Conservation (phyloP, 2,888 invertebrate genomes). For the Cataglyphis rosenhaueri region DNA sequence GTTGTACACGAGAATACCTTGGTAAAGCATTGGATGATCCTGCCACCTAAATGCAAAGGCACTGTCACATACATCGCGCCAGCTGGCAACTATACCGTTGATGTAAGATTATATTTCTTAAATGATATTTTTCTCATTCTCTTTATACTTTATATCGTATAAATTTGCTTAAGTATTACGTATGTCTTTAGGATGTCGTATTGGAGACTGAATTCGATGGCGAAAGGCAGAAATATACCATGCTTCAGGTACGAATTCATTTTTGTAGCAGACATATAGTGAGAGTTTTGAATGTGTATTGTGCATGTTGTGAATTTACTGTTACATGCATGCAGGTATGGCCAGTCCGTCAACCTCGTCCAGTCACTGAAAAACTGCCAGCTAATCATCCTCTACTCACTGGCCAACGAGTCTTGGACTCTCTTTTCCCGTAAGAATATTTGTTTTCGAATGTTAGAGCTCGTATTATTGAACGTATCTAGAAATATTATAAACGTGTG, state of each 20-base stretch:
- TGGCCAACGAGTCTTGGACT: conserved; percentile 99
- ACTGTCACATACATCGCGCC: conserved; percentile 98
- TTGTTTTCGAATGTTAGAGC: neutral
- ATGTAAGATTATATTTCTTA: conserved; percentile 87
- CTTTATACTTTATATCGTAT: conserved; percentile 1
- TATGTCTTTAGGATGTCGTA: conserved; percentile 92
- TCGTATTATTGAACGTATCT: conserved; percentile 66
- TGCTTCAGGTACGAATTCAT: conserved; percentile 91
- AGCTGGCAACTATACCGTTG: conserved; percentile 96
- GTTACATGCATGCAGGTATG: conserved; percentile 88
- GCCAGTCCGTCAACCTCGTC: conserved; percentile 99
- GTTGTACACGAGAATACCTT: conserved; percentile 98
- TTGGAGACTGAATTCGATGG: conserved; percentile 99
- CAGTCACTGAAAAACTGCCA: conserved; percentile 98
- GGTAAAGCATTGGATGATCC: conserved; percentile 98
- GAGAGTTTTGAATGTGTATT: conserved; percentile 3
- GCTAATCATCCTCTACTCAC: conserved; percentile 99
- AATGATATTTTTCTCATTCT: neutral
- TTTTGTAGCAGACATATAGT: neutral
- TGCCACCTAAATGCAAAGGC: conserved; percentile 98
- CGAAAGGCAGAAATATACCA: conserved; percentile 95
- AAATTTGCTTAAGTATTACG: neutral
- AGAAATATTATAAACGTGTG: neutral
- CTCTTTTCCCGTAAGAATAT: conserved; percentile 95
- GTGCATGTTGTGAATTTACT: conserved; percentile 15